Conservation (phyloP, 2,888 invertebrate genomes). For the Acronicta leporina region DNA sequence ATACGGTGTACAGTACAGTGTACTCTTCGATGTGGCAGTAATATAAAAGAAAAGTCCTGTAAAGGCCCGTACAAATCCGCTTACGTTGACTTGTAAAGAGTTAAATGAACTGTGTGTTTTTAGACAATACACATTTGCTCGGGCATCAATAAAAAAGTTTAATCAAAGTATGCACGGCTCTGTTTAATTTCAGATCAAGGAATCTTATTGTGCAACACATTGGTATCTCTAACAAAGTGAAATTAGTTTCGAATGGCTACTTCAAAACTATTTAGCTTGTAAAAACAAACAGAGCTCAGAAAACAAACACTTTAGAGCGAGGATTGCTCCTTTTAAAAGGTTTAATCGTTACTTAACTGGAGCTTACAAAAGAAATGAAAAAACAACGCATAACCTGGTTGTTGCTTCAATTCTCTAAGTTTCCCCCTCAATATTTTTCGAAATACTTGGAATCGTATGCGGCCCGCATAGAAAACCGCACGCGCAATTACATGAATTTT, state of each 20-base stretch:
- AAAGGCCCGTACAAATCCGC: background rate
- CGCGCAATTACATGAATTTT: constrained; percentile 81
- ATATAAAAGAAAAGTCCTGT: no score
- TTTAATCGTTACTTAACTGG: constrained; percentile 44
- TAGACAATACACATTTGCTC: background rate
- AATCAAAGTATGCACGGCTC: constrained; percentile 14
- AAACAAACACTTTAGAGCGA: constrained; percentile 33
- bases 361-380: constrained; percentile 47
- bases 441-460: constrained; percentile 54
- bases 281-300: constrained; percentile 36
- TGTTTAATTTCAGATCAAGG: constrained; percentile 23
- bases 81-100: background rate
- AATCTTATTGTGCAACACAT: constrained; percentile 26
- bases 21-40: no score
- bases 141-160: constrained; percentile 12
- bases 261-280: constrained; percentile 47
- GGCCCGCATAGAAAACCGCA: constrained; percentile 63
- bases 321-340: constrained; percentile 41
- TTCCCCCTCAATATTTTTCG: constrained; percentile 50
- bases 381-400: constrained; percentile 45
- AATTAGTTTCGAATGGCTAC: constrained; percentile 46
- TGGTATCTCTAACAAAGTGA: constrained; percentile 33
- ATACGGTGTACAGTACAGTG: no score
- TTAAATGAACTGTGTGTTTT: no score
- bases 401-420: constrained; percentile 33